These are phyloP conservation scores for Metopia argyrocephala DNA, from an alignment of 2,888 invertebrate genomes.

Conservation along the genomic window DNA sequence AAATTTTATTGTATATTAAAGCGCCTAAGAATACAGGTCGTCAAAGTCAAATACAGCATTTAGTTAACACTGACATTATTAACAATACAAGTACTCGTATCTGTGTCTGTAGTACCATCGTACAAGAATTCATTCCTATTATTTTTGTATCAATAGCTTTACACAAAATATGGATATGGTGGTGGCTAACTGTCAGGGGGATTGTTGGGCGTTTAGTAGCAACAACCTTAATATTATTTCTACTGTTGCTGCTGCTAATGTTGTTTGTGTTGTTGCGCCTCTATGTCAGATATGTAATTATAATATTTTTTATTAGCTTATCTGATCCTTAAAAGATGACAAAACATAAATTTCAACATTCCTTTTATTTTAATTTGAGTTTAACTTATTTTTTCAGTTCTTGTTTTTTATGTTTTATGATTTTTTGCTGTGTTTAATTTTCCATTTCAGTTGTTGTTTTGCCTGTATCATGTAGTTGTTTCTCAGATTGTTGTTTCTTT, in stretches of 20 bases:
- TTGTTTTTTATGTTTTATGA: slow-evolving; percentile 12
- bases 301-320: slow-evolving; percentile 78
- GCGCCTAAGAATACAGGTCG: slow-evolving; percentile 38
- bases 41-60: slow-evolving; percentile 41
- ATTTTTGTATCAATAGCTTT: neutral
- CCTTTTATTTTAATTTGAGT: slow-evolving; percentile 34
- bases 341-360: slow-evolving; percentile 74
- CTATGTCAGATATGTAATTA: slow-evolving; percentile 75
- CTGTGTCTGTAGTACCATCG: neutral
- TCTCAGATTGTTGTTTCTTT: slow-evolving; percentile 27
- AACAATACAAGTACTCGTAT: neutral
- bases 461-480: slow-evolving; percentile 35
- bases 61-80: slow-evolving; percentile 27
- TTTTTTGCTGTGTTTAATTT: slow-evolving; percentile 1
- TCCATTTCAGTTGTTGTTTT: slow-evolving; percentile 12
- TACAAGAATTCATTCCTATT: neutral
- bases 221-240: slow-evolving; percentile 1
- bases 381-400: neutral
- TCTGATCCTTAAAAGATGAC: slow-evolving; percentile 76
- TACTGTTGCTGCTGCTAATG: neutral
- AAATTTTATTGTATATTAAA: slow-evolving; percentile 53
- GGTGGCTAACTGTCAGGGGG: neutral
- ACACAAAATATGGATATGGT: neutral
- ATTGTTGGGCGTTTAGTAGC: slow-evolving; percentile 9
- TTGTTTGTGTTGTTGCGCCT: slow-evolving; percentile 62